Evolutionary conservation across 2,888 invertebrate species (phyloP).

Genomic region (Buathra laborator): DNA sequence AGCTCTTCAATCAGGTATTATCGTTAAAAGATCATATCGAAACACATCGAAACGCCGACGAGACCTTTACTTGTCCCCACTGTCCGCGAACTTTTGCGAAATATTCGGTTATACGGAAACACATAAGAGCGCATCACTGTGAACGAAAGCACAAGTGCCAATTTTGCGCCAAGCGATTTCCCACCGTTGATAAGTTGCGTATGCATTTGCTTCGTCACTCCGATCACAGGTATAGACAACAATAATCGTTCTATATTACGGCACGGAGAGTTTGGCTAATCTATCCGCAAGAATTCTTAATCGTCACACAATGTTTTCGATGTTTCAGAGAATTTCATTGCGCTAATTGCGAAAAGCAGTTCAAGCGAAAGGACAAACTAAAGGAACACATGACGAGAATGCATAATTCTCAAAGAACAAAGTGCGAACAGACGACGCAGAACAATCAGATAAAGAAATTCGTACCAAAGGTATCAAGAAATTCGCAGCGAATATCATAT

Average conservation of each 20-base stretch:
- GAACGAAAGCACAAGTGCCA: conserved; percentile 89
- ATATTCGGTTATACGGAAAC: conserved; percentile 90
- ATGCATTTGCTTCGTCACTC: conserved; percentile 88
- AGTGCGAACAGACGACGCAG: conserved; percentile 68
- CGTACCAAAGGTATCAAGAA: conserved; percentile 86
- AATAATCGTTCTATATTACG: not conserved
- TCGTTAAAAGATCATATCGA: conserved; percentile 89
- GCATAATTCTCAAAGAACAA: conserved; percentile 86
- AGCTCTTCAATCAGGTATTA: conserved; percentile 89
- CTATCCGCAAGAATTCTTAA: conserved; percentile 7
- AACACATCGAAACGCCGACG: conserved; percentile 88
- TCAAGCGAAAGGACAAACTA: conserved; percentile 91
- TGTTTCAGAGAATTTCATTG: conserved; percentile 90
- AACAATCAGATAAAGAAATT: conserved; percentile 86
- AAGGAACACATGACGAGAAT: conserved; percentile 90
- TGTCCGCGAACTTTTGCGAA: conserved; percentile 88
- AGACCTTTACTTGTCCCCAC: conserved; percentile 89
- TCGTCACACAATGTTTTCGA: not conserved
- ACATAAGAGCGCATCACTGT: conserved; percentile 91
- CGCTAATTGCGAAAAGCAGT: conserved; percentile 91
- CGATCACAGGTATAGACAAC: conserved; percentile 83
- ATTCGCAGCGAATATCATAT: not conserved
- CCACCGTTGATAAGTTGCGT: conserved; percentile 90
- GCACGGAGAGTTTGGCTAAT: not conserved
- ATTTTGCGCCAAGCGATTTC: conserved; percentile 90